Percentiles rank a stretch among this genome's conserved stretches.
phyloP scores from a whole-genome alignment of 2,797 vertebrate species.

The Gallirallus australis region DNA sequence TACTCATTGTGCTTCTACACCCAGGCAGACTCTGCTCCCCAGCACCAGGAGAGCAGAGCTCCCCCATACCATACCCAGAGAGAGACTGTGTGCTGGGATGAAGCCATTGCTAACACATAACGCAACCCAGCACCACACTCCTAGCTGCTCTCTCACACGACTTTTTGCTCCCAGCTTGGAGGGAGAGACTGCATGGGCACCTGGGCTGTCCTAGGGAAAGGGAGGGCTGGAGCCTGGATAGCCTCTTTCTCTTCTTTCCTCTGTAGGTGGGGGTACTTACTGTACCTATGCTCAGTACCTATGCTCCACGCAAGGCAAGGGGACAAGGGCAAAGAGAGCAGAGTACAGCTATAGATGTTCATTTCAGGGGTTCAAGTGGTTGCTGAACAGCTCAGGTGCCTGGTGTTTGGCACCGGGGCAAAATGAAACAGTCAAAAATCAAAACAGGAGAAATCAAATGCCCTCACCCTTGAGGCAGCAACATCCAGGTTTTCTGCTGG shows the following conservation, averaged over 20 bases:
- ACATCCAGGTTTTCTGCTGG: not conserved
- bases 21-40: rapidly evolving
- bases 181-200: not conserved
- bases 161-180: not conserved
- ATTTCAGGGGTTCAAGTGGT: not conserved
- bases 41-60: not conserved
- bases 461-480: not conserved
- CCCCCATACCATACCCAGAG: rapidly evolving
- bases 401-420: not conserved
- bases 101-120: not conserved
- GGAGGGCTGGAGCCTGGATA: not conserved
- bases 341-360: not conserved
- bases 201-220: not conserved
- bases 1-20: rapidly evolving
- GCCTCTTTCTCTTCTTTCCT: not conserved
- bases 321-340: not conserved
- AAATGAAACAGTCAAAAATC: not conserved
- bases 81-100: not conserved
- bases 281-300: rapidly evolving
- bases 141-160: rapidly evolving
- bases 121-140: not conserved
- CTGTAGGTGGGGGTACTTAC: not conserved
- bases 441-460: too few species aligned
- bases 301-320: rapidly evolving
- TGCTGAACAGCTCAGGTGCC: not conserved